phyloP scores from a whole-genome alignment of 1,140 invertebrate genomes.

The Euura saliciscinereae region DNA sequence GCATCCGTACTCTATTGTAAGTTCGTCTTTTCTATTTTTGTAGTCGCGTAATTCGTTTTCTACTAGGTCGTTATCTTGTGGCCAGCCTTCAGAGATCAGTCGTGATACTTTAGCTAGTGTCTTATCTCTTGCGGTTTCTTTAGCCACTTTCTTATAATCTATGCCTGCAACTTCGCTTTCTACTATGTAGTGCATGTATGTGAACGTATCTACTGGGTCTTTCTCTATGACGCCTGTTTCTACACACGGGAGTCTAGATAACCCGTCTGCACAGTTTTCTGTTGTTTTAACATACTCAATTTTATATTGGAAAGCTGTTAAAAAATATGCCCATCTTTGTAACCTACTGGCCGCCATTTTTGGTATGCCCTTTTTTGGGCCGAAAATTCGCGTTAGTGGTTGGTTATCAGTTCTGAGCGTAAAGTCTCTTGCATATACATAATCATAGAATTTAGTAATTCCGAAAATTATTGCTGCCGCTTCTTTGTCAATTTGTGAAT shows the following conservation, averaged over 20 bases:
- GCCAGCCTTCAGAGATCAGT: too few relatives aligned
- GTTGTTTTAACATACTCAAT: constrained; percentile 22
- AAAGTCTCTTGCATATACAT: constrained; percentile 34
- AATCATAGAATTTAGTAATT: constrained; percentile 44
- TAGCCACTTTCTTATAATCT: too few relatives aligned
- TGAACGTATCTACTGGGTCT: too few relatives aligned
- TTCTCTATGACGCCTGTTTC: too few relatives aligned
- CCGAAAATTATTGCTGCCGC: not conserved
- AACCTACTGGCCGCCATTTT: constrained; percentile 25
- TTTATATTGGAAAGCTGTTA: constrained; percentile 28
- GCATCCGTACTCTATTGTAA: too few relatives aligned
- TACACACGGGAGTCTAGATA: constrained; percentile 26
- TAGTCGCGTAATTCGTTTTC: too few relatives aligned
- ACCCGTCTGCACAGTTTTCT: constrained; percentile 34
- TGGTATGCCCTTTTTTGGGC: constrained; percentile 27
- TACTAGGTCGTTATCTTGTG: too few relatives aligned
- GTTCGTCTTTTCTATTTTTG: too few relatives aligned
- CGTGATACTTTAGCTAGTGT: too few relatives aligned
- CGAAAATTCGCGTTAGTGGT: constrained; percentile 36
- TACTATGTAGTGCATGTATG: too few relatives aligned
- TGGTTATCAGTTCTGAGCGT: constrained; percentile 42
- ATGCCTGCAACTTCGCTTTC: too few relatives aligned
- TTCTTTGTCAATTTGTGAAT: constrained; percentile 17
- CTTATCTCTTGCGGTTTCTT: too few relatives aligned
- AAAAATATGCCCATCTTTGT: constrained; percentile 29